These are phyloP conservation scores for Euproctis similis DNA, from an alignment of 2,888 invertebrate genomes.

Conservation along the genomic window DNA sequence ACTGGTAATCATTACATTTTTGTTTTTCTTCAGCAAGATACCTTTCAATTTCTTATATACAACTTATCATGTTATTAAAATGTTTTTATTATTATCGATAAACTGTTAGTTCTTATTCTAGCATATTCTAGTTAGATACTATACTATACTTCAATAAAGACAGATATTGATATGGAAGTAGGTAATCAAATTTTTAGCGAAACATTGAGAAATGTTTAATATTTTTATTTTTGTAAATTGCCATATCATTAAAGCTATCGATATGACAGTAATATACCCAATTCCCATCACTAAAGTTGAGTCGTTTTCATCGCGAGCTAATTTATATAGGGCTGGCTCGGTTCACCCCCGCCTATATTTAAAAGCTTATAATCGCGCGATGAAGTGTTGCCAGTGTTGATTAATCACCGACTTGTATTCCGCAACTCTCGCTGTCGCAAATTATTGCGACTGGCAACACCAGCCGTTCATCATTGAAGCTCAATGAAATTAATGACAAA, in stretches of 20 bases:
- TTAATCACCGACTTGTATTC: constrained; percentile 56
- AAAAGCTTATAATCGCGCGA: constrained; percentile 73
- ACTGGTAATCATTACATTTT: too few species aligned
- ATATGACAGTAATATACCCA: neutral
- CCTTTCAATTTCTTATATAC: too few species aligned
- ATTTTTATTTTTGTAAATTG: too few species aligned
- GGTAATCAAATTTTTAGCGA: too few species aligned
- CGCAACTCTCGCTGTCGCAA: constrained; percentile 33
- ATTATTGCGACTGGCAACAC: constrained; percentile 27
- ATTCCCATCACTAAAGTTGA: constrained; percentile 28
- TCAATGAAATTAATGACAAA: constrained; percentile 24
- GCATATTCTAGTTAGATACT: too few species aligned
- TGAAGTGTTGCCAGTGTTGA: constrained; percentile 64
- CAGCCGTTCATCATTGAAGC: constrained; percentile 27
- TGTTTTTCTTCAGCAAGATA: too few species aligned
- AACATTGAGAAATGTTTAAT: too few species aligned
- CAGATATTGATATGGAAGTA: too few species aligned
- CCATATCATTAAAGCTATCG: constrained; percentile 1
- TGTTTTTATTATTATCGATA: too few species aligned
- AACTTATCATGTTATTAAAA: too few species aligned
- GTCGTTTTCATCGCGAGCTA: constrained; percentile 63
- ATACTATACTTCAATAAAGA: too few species aligned
- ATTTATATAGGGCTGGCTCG: constrained; percentile 62
- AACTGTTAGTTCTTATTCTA: too few species aligned
- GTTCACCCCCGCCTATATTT: constrained; percentile 60